These are phyloP conservation scores for Chrysotoxum bicinctum DNA, from an alignment of 2,888 invertebrate genomes.

Conservation along the genomic window DNA sequence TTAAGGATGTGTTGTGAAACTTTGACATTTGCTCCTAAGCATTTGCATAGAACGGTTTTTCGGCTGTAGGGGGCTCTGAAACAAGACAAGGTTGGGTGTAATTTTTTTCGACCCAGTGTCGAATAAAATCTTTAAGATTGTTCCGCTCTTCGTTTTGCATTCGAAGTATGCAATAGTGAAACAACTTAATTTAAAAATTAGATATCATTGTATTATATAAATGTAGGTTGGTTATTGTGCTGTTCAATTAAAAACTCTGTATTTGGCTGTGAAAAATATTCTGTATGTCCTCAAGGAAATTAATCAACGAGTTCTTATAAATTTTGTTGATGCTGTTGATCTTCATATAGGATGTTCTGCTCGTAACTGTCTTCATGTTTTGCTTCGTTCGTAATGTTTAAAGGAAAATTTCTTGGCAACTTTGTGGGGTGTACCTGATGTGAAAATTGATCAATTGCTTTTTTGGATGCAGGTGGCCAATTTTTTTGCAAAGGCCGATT, in stretches of 20 bases:
- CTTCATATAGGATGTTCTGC: background rate
- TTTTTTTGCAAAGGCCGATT: background rate
- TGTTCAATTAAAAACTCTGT: background rate
- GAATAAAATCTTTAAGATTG: constrained; percentile 21
- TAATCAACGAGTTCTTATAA: background rate
- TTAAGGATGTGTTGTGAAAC: constrained; percentile 23
- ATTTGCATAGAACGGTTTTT: constrained; percentile 33
- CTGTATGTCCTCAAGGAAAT: background rate
- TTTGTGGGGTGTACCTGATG: background rate
- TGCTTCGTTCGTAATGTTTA: background rate
- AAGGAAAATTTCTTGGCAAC: background rate
- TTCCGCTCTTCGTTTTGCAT: constrained; percentile 5
- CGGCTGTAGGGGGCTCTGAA: constrained; percentile 40
- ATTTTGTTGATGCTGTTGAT: background rate
- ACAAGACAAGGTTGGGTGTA: constrained; percentile 29
- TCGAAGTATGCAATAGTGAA: constrained; percentile 28
- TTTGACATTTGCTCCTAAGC: constrained; percentile 32
- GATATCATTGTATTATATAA: background rate
- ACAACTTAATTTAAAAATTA: constrained; percentile 25
- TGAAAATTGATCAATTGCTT: background rate
- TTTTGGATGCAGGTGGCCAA: background rate
- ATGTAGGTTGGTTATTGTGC: too few relatives aligned
- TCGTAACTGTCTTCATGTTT: background rate
- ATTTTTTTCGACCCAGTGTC: too few relatives aligned
- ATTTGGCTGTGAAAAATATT: background rate